Evolutionary conservation across 1,140 invertebrate genomes (phyloP), one percentile per base, ranked within the genome.

Genomic region (Rhopalosiphum padi): DNA sequence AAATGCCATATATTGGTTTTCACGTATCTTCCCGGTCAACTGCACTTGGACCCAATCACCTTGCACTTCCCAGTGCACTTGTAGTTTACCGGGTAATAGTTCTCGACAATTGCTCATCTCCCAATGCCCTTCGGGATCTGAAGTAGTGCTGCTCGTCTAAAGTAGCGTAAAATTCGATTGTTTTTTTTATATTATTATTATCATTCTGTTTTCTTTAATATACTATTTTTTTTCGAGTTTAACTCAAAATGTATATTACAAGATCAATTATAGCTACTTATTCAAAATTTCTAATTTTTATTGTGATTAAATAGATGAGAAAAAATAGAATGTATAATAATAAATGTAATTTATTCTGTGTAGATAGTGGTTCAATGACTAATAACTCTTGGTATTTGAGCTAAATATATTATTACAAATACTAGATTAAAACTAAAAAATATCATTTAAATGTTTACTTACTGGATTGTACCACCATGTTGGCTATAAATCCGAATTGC

Each of bases 391-490:
- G 4, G 5, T n/a, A 15, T 18, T 77, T 77, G 15, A n/a, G 6
- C 30, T n/a, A 77, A n/a, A n/a, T n/a, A 77, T 4, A 77, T 77
- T 77, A 68, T 68, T 68, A 68, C 0, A 11, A 15, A 5, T 68
- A n/a, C 30, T 60, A 77, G 23, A 77, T 35, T 77, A 21, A 15
- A 9, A 9, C 6, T 85, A 85, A 30, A 46, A 41, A 60, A 41
- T 77, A 46, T 35, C 30, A 43, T 35, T 82, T 51, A 86, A 85
- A 48, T 43, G 37, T 89, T 48, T 96, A 97, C 97, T 98, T 96
- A 98, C 97, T 95, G 97, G 97, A 95, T 97, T 97, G 95, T 98
- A 98, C 97, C 97, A 98, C 97, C 97, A 98, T 94, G 97, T 96
- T 95, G 97, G 97, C 97, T 98, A 94, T 95, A 94, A 46, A 60